Evolutionary conservation across 2,888 invertebrate species (phyloP).

Genomic region (Pyrochroa serraticornis): DNA sequence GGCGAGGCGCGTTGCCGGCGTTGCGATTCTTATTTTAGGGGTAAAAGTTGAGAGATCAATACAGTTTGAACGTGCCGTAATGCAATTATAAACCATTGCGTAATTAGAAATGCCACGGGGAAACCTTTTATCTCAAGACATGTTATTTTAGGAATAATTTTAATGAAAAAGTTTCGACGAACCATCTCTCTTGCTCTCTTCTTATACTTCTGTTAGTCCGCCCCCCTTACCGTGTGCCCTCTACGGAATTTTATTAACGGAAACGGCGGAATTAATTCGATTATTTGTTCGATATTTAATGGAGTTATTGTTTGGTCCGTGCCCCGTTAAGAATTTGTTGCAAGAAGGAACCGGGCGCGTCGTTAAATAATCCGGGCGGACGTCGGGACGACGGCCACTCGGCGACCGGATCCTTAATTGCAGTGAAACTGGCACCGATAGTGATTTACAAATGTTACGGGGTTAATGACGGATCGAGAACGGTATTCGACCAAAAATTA

Average conservation of each 20-base stretch:
- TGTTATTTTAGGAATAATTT: conserved; percentile 52
- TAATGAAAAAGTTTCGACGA: conserved; percentile 48
- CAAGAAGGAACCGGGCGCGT: too few relatives aligned
- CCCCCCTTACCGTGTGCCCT: neutral
- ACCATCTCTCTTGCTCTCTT: conserved; percentile 3
- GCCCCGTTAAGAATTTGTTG: too few relatives aligned
- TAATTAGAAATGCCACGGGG: conserved; percentile 54
- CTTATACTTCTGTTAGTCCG: neutral
- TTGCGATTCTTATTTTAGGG: conserved; percentile 51
- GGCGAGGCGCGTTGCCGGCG: conserved; percentile 5
- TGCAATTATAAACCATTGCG: conserved; percentile 55
- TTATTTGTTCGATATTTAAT: conserved; percentile 27
- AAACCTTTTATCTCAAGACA: conserved; percentile 50
- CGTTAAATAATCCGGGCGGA: too few relatives aligned
- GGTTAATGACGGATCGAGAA: too few relatives aligned
- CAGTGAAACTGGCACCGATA: too few relatives aligned
- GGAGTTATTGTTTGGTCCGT: too few relatives aligned
- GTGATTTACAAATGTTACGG: too few relatives aligned
- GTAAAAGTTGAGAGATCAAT: conserved; percentile 53
- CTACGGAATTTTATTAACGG: conserved; percentile 43
- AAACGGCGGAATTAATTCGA: conserved; percentile 42
- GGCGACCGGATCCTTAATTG: too few relatives aligned
- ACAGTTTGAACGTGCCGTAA: conserved; percentile 53
- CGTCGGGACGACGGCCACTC: too few relatives aligned
- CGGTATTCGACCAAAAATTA: too few relatives aligned